These are phyloP conservation scores for Enteromius viviparus DNA, from an alignment of 2,797 vertebrate genomes.

Conservation along the genomic window DNA sequence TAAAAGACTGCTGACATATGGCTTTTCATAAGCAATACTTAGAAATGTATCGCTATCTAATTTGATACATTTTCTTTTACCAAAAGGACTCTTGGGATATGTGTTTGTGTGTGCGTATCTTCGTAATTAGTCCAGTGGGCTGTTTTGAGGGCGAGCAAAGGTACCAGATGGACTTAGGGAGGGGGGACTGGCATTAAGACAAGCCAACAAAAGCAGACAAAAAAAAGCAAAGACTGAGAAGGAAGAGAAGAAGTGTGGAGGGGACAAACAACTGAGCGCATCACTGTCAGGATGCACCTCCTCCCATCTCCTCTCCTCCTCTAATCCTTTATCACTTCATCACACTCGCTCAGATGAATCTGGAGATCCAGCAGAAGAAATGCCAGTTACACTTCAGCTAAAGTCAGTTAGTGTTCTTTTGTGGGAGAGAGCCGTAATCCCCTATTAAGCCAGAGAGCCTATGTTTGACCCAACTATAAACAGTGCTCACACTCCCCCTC, in stretches of 20 bases:
- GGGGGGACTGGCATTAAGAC: constrained; percentile 69
- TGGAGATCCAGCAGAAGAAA: constrained; percentile 60
- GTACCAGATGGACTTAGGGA: constrained; percentile 84
- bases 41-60: constrained; percentile 74
- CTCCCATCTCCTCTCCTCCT: constrained; percentile 5
- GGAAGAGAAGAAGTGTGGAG: constrained; percentile 53
- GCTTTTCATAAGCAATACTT: constrained; percentile 51
- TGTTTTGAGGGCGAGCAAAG: constrained; percentile 76
- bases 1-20: constrained; percentile 54
- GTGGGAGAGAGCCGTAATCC: constrained; percentile 72
- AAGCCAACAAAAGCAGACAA: constrained; percentile 67
- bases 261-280: constrained; percentile 59
- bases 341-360: constrained; percentile 64
- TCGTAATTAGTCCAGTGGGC: constrained; percentile 83
- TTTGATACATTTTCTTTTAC: constrained; percentile 79
- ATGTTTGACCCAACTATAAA: constrained; percentile 82
- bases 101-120: constrained; percentile 61
- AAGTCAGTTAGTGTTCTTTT: constrained; percentile 71
- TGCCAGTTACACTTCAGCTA: constrained; percentile 68
- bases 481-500: constrained; percentile 68
- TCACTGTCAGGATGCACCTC: constrained; percentile 64
- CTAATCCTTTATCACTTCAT: constrained; percentile 59
- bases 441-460: constrained; percentile 74
- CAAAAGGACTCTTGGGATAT: constrained; percentile 71
- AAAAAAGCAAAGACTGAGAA: constrained; percentile 57